Conservation (phyloP, 2,888 invertebrate species). For the Drosophila mercatorum region DNA sequence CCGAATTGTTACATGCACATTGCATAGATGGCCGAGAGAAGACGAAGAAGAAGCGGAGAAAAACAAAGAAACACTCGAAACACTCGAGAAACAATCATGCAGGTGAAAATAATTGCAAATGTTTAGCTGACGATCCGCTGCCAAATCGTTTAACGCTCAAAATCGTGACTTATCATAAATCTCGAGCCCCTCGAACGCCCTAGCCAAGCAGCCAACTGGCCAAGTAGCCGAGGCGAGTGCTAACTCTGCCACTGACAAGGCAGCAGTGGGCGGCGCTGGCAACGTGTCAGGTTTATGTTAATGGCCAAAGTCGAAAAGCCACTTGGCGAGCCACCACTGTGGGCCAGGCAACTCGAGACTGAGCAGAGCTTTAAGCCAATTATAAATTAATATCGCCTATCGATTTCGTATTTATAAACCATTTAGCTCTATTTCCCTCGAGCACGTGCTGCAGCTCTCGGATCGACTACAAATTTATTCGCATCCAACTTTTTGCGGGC, state of each 20-base stretch:
- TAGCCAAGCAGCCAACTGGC: constrained; percentile 32
- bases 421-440: neutral
- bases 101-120: constrained; percentile 38
- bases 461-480: neutral
- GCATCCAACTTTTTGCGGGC: neutral
- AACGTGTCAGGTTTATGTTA: constrained; percentile 74
- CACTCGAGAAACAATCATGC: neutral
- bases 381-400: constrained; percentile 31
- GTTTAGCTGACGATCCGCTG: constrained; percentile 25
- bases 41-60: neutral
- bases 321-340: constrained; percentile 38
- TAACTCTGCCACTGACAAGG: constrained; percentile 45
- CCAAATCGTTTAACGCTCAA: constrained; percentile 51
- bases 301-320: constrained; percentile 66
- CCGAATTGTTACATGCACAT: constrained; percentile 18
- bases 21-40: constrained; percentile 23
- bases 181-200: constrained; percentile 36
- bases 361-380: constrained; percentile 18
- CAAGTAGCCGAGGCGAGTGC: constrained; percentile 44
- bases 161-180: constrained; percentile 79
- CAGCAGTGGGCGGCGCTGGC: constrained; percentile 45
- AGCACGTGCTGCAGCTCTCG: neutral
- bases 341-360: too few species aligned
- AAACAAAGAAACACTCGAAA: neutral
- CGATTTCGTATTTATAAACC: constrained; percentile 16